Percentiles rank a stretch among this genome's conserved stretches.
These are phyloP conservation scores for Penaeus vannamei DNA, from an alignment of 1,140 invertebrate genomes.

Conservation along the genomic window DNA sequence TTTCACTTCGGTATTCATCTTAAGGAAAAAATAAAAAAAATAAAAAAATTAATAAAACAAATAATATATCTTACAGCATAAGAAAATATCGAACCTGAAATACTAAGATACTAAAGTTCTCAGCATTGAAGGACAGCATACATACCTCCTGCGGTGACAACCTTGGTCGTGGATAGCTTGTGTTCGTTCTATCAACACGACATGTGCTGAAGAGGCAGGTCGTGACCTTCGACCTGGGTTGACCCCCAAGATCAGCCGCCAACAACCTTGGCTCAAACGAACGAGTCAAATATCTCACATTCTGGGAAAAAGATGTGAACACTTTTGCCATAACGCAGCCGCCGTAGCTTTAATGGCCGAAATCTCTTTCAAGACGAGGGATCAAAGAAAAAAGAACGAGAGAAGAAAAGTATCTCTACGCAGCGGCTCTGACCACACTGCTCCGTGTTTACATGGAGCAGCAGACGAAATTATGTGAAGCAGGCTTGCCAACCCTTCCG, in stretches of 20 bases:
- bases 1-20: too few relatives aligned
- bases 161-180: too few relatives aligned
- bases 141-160: too few relatives aligned
- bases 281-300: constrained; percentile 45
- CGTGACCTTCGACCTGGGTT: background rate
- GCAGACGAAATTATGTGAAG: constrained; percentile 40
- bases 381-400: too few relatives aligned
- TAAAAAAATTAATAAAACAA: too few relatives aligned
- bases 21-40: too few relatives aligned
- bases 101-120: too few relatives aligned
- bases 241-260: background rate
- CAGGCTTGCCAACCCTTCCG: constrained; percentile 14
- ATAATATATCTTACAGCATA: too few relatives aligned
- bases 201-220: background rate
- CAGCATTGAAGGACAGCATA: too few relatives aligned
- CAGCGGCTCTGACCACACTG: background rate
- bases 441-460: constrained; percentile 39
- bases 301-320: constrained; percentile 41
- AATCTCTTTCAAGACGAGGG: background rate
- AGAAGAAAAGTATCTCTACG: too few relatives aligned
- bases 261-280: background rate
- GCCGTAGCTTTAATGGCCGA: background rate
- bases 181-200: too few relatives aligned
- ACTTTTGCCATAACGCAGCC: constrained; percentile 58
- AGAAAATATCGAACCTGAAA: too few relatives aligned